phyloP scores from a whole-genome alignment of 2,113 vertebrate genomes.

The Chaetops frenatus region DNA sequence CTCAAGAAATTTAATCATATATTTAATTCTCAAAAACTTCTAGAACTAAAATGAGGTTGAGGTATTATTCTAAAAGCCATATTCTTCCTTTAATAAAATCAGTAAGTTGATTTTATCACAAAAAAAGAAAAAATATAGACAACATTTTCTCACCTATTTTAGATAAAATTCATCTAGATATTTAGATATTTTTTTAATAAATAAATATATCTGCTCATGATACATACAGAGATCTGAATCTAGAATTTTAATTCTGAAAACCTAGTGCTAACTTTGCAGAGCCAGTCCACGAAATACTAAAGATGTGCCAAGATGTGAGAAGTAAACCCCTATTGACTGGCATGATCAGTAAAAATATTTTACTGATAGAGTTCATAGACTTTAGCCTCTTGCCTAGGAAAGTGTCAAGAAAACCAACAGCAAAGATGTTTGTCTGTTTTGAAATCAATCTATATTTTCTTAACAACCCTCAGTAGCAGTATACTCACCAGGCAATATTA shows the following conservation, averaged over 20 bases:
- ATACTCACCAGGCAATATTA: background rate
- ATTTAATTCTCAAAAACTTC: background rate
- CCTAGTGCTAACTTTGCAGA: background rate
- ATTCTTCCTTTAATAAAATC: background rate
- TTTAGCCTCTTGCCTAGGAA: background rate
- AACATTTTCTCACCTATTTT: background rate
- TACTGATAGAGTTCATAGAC: background rate
- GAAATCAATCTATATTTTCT: background rate
- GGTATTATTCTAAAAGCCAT: background rate
- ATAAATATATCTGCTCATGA: background rate
- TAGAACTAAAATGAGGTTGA: background rate
- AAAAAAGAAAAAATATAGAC: background rate
- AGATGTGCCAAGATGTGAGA: background rate
- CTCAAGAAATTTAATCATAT: background rate
- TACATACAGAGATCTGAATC: background rate
- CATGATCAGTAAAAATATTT: background rate
- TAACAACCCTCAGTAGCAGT: background rate
- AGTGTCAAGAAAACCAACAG: background rate
- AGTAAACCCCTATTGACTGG: background rate
- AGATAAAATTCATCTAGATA: background rate
- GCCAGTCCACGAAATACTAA: background rate
- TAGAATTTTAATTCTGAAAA: background rate
- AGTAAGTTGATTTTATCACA: background rate
- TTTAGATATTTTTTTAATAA: background rate
- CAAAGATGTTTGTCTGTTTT: background rate